These are phyloP conservation scores for Pangasius mekongensis DNA, from an alignment of 2,797 vertebrate species.

Conservation along the genomic window DNA sequence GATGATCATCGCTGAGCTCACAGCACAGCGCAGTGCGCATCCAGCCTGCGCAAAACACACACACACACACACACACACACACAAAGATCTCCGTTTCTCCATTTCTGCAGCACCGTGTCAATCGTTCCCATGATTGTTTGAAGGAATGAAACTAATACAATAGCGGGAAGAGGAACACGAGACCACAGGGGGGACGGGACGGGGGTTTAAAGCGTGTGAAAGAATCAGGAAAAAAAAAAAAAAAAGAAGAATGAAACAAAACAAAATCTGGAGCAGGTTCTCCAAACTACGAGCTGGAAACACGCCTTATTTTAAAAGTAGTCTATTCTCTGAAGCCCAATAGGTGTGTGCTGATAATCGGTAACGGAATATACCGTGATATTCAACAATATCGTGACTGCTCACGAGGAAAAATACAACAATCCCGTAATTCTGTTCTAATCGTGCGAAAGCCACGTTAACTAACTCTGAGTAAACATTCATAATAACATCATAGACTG, in stretches of 20 bases:
- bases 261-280: neutral
- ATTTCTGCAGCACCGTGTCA: slow-evolving; percentile 40
- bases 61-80: slow-evolving; percentile 39
- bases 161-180: slow-evolving; percentile 49
- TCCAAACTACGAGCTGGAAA: neutral
- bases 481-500: neutral
- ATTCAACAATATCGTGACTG: neutral
- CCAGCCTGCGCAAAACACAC: slow-evolving; percentile 37
- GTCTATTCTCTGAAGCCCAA: neutral
- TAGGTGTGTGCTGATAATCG: neutral
- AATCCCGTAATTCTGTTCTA: neutral
- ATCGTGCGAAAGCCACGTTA: neutral
- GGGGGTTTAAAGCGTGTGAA: slow-evolving; percentile 26
- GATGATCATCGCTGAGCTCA: slow-evolving; percentile 60
- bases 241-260: neutral
- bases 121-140: slow-evolving; percentile 53
- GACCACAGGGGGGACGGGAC: neutral
- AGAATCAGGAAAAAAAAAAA: slow-evolving; percentile 9
- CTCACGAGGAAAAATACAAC: neutral
- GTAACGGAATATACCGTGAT: neutral
- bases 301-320: neutral
- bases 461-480: neutral
- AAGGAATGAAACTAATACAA: slow-evolving; percentile 50
- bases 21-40: slow-evolving; percentile 53
- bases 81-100: slow-evolving; percentile 30